Percentiles rank a stretch among this genome's conserved stretches.
Evolutionary conservation across 2,113 vertebrate species (phyloP).

Genomic region (Climacteris rufus): DNA sequence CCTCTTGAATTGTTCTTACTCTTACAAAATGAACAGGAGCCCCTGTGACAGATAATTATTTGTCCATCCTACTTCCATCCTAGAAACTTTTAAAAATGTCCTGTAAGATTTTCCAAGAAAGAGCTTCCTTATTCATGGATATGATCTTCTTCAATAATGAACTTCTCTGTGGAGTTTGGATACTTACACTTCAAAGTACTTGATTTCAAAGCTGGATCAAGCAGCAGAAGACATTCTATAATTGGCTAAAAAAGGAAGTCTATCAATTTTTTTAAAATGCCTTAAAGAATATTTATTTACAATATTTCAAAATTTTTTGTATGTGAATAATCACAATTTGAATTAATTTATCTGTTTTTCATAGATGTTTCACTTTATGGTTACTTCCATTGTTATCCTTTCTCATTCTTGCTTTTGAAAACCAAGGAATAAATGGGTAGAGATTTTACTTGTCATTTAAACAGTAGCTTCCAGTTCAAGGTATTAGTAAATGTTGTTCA

Average conservation of each 20-base stretch:
- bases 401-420: constrained; percentile 10
- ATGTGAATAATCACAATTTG: not conserved
- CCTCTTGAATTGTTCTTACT: not conserved
- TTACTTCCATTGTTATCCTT: not conserved
- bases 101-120: not conserved
- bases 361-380: not conserved
- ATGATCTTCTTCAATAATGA: not conserved
- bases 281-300: not conserved
- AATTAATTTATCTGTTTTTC: not conserved
- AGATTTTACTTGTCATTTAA: not conserved
- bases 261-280: not conserved
- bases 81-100: not conserved
- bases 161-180: not conserved
- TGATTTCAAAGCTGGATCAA: constrained; percentile 29
- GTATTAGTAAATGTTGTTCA: not conserved
- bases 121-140: not conserved
- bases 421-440: not conserved
- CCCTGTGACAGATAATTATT: not conserved
- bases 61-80: not conserved
- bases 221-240: not conserved
- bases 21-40: not conserved
- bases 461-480: not conserved
- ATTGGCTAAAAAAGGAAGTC: not conserved
- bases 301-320: not conserved
- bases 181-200: constrained; percentile 1